Evolutionary conservation across 2,797 vertebrate species (phyloP), one percentile per base, ranked within the genome.

Genomic region (Pseudomugil gertrudae): DNA sequence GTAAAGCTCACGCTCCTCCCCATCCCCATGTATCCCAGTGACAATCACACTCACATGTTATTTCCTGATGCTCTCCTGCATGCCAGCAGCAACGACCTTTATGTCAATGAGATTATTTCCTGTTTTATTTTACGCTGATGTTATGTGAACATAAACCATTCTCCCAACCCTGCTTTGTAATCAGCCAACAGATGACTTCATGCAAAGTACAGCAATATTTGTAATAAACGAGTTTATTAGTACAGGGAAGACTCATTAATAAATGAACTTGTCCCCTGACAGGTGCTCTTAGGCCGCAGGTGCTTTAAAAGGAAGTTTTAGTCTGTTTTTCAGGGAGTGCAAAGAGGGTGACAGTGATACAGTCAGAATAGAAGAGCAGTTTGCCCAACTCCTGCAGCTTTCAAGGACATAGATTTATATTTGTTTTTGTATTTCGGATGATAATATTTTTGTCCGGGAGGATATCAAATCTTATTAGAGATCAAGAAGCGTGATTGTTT

Each of bases 71-170:
- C 51, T 76, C 74, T 59, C 40, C 74, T 71, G 29, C 64, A 64
- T 63, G 43, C 27, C 14, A 76, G 62, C 35, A 36, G 67, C 66
- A 72, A 89, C 73, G 55, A 48, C 57, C 74, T 78, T 68, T 33
- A 53, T 30, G 60, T 56, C 51, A 52, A 57, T 78, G 8, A 72
- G 74, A 80, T 85, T 80, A 79, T 76, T 76, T 80, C 63, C 73
- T 51, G 51, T 48, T 5, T 51, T 72, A 67, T 69, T 69, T 55
- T 54, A 23, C n/a, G 1, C 43, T n/a, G 11, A n/a, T 54, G 76
- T 69, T 45, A 35, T 36, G 61, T 63, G 52, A 61, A 69, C 43
- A 35, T 38, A 53, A 57, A 57, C 10, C n/a, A 24, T 50, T 60
- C 32, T 61, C 57, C 38, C 65, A 66, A 71, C 63, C 53, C 57